Conservation (phyloP, 2,888 invertebrate species). For the Agelastica alni region DNA sequence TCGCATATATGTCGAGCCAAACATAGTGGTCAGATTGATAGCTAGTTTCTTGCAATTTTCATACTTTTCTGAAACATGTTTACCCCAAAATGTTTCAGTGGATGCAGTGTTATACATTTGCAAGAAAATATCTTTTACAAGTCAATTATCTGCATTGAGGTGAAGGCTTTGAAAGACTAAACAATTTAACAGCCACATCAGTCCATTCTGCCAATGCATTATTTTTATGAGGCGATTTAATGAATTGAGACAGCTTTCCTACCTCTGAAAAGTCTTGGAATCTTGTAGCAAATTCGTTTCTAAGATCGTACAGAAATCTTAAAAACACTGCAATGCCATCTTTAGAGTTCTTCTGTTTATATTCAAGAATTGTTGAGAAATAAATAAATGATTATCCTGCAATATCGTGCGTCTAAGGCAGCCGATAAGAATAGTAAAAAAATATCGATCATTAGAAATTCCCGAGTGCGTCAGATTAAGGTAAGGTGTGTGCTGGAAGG, state of each 20-base stretch:
- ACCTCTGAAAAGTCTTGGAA: constrained; percentile 22
- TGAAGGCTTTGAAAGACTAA: constrained; percentile 36
- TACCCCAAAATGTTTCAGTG: constrained; percentile 32
- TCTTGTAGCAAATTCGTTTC: neutral
- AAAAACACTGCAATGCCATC: too few species aligned
- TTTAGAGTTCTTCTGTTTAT: too few species aligned
- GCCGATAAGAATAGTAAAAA: too few species aligned
- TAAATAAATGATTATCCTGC: too few species aligned
- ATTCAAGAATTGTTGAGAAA: too few species aligned
- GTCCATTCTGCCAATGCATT: constrained; percentile 24
- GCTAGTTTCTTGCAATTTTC: constrained; percentile 19
- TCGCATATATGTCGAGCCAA: constrained; percentile 13
- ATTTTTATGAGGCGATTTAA: constrained; percentile 10
- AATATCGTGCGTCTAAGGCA: too few species aligned
- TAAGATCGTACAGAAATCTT: neutral
- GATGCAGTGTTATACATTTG: constrained; percentile 35
- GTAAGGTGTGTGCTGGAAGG: too few species aligned
- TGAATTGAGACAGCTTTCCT: constrained; percentile 15
- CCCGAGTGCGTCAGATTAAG: too few species aligned
- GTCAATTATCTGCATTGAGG: constrained; percentile 36
- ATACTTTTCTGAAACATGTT: constrained; percentile 30
- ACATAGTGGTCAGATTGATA: constrained; percentile 16
- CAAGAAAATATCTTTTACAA: constrained; percentile 32
- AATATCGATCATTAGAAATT: too few species aligned
- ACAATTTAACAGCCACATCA: constrained; percentile 41